phyloP scores from a whole-genome alignment of 2,113 vertebrate species.

The Clarias batrachus region DNA sequence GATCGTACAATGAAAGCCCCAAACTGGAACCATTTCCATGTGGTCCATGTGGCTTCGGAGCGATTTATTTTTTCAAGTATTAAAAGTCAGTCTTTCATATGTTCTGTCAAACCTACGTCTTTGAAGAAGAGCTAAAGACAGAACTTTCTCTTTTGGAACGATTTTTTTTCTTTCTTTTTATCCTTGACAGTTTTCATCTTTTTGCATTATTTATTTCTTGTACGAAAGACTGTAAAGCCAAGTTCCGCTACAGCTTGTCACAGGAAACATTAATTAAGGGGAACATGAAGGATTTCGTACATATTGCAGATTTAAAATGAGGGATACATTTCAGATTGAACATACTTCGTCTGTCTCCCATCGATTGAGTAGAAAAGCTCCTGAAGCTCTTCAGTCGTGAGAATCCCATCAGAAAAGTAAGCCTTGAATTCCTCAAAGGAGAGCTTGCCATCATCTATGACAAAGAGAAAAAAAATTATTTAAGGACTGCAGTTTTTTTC shows the following conservation, averaged over 20 bases:
- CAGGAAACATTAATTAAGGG: background rate
- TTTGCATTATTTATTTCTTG: background rate
- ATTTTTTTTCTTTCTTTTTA: background rate
- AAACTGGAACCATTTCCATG: slow-evolving; percentile 14
- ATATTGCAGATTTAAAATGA: background rate
- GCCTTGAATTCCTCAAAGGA: slow-evolving; percentile 97
- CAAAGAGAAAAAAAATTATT: slow-evolving; percentile 39
- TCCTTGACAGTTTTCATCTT: background rate
- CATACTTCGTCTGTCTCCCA: slow-evolving; percentile 84
- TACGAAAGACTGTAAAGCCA: slow-evolving; percentile 4
- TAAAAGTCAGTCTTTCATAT: slow-evolving; percentile 29
- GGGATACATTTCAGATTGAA: slow-evolving; percentile 36
- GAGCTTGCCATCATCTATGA: slow-evolving; percentile 90
- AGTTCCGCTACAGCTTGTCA: background rate
- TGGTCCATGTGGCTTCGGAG: slow-evolving; percentile 4
- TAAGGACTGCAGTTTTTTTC: background rate
- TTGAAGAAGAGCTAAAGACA: slow-evolving; percentile 25
- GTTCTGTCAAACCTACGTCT: background rate
- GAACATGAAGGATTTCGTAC: background rate
- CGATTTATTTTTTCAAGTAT: background rate
- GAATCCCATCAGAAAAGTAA: slow-evolving; percentile 91
- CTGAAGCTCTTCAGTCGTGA: slow-evolving; percentile 85
- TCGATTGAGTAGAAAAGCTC: slow-evolving; percentile 91
- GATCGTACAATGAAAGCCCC: slow-evolving; percentile 6
- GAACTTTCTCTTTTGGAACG: slow-evolving; percentile 17